phyloP scores from a whole-genome alignment of 2,113 vertebrate genomes.

The Brienomyrus brachyistius region DNA sequence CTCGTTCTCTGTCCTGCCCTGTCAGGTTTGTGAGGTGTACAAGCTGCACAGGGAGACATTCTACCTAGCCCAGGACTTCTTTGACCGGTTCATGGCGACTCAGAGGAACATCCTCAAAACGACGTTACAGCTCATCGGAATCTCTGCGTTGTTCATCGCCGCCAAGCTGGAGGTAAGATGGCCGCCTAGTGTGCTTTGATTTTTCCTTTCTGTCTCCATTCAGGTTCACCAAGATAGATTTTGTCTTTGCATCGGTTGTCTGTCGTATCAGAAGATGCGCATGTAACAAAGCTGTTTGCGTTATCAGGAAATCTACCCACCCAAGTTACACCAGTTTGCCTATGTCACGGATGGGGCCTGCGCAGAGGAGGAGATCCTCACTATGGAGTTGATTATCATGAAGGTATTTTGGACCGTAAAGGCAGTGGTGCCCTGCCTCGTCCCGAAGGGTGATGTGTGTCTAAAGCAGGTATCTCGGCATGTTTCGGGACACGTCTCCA shows the following conservation, averaged over 20 bases:
- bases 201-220: neutral
- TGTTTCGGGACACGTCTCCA: neutral
- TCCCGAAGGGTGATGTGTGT: neutral
- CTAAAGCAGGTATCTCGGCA: neutral
- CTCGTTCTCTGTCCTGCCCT: neutral
- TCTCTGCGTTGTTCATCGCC: constrained; percentile 87
- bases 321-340: constrained; percentile 90
- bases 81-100: constrained; percentile 94
- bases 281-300: neutral
- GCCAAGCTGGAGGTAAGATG: constrained; percentile 83
- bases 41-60: constrained; percentile 92
- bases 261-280: neutral
- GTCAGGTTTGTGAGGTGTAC: constrained; percentile 88
- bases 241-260: neutral
- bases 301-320: constrained; percentile 90
- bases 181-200: neutral
- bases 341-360: constrained; percentile 95
- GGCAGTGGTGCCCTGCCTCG: too few species aligned
- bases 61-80: constrained; percentile 91
- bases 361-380: constrained; percentile 86
- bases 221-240: neutral
- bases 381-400: constrained; percentile 92
- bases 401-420: constrained; percentile 63
- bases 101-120: constrained; percentile 83
- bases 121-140: constrained; percentile 86